These are phyloP conservation scores for Malthinus flaveolus DNA, from an alignment of 2,888 invertebrate genomes.

Conservation along the genomic window DNA sequence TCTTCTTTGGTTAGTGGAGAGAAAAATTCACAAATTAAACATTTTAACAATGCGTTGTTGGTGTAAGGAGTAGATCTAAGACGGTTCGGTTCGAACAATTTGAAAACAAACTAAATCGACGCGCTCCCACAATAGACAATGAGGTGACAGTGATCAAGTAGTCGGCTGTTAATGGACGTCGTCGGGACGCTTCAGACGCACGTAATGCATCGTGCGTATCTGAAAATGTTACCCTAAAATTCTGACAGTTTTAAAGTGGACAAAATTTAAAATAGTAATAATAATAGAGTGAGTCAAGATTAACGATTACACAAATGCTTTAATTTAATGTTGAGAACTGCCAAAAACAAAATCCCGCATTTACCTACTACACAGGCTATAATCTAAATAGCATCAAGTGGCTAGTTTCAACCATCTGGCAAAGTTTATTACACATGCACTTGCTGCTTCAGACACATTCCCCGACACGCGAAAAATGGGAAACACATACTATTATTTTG, in stretches of 20 bases:
- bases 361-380: constrained; percentile 4
- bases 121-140: constrained; percentile 29
- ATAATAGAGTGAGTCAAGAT: not conserved
- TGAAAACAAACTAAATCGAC: too few species aligned
- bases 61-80: too few species aligned
- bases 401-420: constrained; percentile 16
- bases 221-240: constrained; percentile 9
- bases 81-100: too few species aligned
- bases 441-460: constrained; percentile 26
- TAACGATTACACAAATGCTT: too few species aligned
- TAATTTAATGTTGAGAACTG: not conserved
- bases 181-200: constrained; percentile 27
- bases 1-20: too few species aligned
- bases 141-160: constrained; percentile 32
- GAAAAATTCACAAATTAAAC: too few species aligned
- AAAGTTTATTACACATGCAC: constrained; percentile 22
- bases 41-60: too few species aligned
- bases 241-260: constrained; percentile 1
- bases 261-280: not conserved
- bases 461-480: constrained; percentile 26
- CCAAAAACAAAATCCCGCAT: constrained; percentile 20
- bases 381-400: constrained; percentile 24
- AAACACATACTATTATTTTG: constrained; percentile 25
- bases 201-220: constrained; percentile 20
- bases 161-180: constrained; percentile 27